Base-by-base conservation (phyloP, 2,797 vertebrate genomes). In the Oreochromis grahami region DNA sequence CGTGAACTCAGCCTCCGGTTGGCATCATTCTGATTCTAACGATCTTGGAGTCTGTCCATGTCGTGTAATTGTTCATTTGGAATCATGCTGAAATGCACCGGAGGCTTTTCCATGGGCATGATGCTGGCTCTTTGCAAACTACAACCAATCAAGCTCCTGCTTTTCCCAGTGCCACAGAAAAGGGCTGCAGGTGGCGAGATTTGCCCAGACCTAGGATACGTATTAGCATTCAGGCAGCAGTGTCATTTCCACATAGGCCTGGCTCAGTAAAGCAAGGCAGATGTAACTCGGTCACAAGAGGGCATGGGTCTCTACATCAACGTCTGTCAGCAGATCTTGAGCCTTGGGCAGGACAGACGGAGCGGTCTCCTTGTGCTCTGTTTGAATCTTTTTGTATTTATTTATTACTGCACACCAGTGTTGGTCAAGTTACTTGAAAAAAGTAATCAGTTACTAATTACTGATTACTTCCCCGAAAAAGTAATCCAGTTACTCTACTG, bases 11-110 rank as follows among this genome's bases (percentile, higher is more conserved):
- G 88, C 58, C 86, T 84, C 84, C 17, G 65, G 77, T 85, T 65
- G 83, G 74, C 81, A 88, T 81, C 53, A 85, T 92, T 92, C 60
- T 81, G 55, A 94, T 92, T 93, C 91, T 87, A 93, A 95, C 92
- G 82, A 88, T 87, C 51, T 86, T 95, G 91, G 91, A 94, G 50
- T 87, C 34, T 6, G 38, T 88, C 90, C 93, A 94, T 55, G 81
- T 93, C 79, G 85, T 76, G 77, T 90, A 78, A 94, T 86, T 86
- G 90, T 89, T 91, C 80, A 80, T 51, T 76, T 56, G 86, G 86
- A 91, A 79, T 91, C 56, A 15, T 77, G 74, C 24, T 60, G 79
- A 81, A 84, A 81, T 41, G 83, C 78, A 78, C 84, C 32, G 24
- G 58, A 81, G 74, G 81, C 81, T 81, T 76, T 84, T 82, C 84